Evolutionary conservation across 2,888 invertebrate genomes (phyloP), one percentile per base, ranked within the genome.

Genomic region (Pandemis cinnamomeana): DNA sequence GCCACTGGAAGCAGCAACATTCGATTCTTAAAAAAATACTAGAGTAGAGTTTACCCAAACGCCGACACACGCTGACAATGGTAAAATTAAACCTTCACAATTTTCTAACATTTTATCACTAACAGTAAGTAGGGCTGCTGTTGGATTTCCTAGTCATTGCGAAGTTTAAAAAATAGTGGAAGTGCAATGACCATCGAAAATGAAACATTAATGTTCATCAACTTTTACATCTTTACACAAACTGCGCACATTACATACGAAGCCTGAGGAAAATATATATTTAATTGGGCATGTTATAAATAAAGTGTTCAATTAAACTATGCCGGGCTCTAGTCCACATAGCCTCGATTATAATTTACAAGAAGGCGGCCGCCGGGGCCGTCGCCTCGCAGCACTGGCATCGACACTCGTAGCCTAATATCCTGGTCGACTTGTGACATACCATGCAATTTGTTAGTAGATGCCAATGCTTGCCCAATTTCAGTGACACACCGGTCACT

Each of bases 261-360:
- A 91, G 89, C 91, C 88, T 84, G 85, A 89, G 82, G 87, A 91
- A 91, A 91, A 90, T 89, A 91, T 82, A 84, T 79, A 78, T 81
- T 86, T 86, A 82, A 88, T 89, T 83, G 88, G 87, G 86, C 87
- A 81, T 81, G 78, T 79, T 85, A 87, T 89, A 89, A 90, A 90
- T 88, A 87, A 88, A 88, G 83, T 86, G 64, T 86, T 86, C 81
- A 86, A 85, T 84, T 84, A 87, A 83, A 87, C 87, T 91, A 90
- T 87, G 87, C 85, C 87, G 86, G 83, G 79, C 80, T 77, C 76
- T 76, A 79, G 76, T 82, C 84, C 84, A 85, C 86, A 82, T 86
- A 87, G 88, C 88, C 87, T 89, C 87, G 61, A 80, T 84, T 81
- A 81, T 11, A 86, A 87, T 89, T 85, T 87, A 88, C 89, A 87